These are phyloP conservation scores for Heliconius charithonia DNA, from an alignment of 2,888 invertebrate species.

Conservation along the genomic window DNA sequence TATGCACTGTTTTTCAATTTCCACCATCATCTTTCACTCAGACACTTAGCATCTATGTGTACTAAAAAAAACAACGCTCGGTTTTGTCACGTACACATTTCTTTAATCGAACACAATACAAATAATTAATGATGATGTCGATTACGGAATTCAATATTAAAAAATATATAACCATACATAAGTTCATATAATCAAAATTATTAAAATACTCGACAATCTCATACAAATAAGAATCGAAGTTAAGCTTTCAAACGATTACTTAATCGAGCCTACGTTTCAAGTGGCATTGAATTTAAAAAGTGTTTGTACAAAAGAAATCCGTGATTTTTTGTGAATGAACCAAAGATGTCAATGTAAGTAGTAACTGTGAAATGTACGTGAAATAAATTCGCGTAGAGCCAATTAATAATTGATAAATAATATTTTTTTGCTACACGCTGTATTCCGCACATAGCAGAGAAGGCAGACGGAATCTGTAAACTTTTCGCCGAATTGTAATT, in stretches of 20 bases:
- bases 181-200: background rate
- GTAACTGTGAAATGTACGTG: background rate
- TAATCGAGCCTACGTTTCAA: slow-evolving; percentile 14
- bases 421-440: too few species aligned
- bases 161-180: background rate
- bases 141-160: background rate
- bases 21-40: too few species aligned
- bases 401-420: too few species aligned
- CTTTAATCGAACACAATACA: background rate
- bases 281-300: slow-evolving; percentile 3
- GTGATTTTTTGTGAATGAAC: background rate
- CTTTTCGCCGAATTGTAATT: too few species aligned
- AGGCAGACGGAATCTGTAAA: too few species aligned
- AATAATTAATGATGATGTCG: background rate
- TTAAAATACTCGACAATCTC: slow-evolving; percentile 9
- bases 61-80: too few species aligned
- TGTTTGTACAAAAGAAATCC: background rate
- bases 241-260: slow-evolving; percentile 17
- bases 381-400: background rate
- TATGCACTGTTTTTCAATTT: too few species aligned
- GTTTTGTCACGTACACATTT: background rate
- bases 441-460: too few species aligned
- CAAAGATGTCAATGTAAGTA: background rate
- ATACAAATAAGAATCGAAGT: background rate
- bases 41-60: too few species aligned